These are phyloP conservation scores for Ptychadena robeensis DNA, from an alignment of 2,797 vertebrate genomes.

Conservation along the genomic window DNA sequence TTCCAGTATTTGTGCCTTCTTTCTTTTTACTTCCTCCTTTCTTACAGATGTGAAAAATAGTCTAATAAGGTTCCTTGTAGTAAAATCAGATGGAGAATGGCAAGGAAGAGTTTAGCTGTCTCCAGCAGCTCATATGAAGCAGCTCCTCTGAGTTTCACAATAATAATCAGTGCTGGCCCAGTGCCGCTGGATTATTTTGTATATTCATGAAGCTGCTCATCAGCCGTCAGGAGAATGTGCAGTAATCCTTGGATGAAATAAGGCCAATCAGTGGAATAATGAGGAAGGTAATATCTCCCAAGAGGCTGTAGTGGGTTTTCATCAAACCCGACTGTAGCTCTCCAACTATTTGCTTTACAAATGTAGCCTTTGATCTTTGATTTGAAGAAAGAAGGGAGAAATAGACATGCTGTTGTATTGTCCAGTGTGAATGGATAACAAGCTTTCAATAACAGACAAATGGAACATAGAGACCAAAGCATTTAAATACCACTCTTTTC, in stretches of 20 bases:
- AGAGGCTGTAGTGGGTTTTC: conserved; percentile 85
- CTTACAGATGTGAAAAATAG: conserved; percentile 83
- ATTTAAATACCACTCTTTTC: conserved; percentile 73
- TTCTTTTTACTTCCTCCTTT: conserved; percentile 64
- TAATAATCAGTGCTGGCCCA: conserved; percentile 86
- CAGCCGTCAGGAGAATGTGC: conserved; percentile 86
- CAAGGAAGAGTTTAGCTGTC: conserved; percentile 76
- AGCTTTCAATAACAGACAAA: conserved; percentile 66
- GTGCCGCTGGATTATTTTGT: conserved; percentile 84
- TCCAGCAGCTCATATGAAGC: conserved; percentile 80
- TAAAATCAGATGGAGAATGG: conserved; percentile 81
- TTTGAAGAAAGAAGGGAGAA: conserved; percentile 85
- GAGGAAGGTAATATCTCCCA: conserved; percentile 90
- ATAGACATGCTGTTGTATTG: conserved; percentile 74
- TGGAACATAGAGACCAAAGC: conserved; percentile 66
- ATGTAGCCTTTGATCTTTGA: conserved; percentile 98
- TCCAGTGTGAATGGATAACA: conserved; percentile 76
- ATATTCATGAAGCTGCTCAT: conserved; percentile 88
- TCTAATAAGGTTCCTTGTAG: conserved; percentile 82
- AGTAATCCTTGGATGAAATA: conserved; percentile 90
- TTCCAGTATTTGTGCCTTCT: conserved; percentile 75
- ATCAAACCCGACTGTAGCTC: conserved; percentile 89
- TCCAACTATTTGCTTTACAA: conserved; percentile 99
- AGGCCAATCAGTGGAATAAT: conserved; percentile 90
- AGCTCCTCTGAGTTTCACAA: conserved; percentile 79